These are phyloP conservation scores for Cantharis lateralis DNA, from an alignment of 2,888 invertebrate genomes.

Conservation along the genomic window DNA sequence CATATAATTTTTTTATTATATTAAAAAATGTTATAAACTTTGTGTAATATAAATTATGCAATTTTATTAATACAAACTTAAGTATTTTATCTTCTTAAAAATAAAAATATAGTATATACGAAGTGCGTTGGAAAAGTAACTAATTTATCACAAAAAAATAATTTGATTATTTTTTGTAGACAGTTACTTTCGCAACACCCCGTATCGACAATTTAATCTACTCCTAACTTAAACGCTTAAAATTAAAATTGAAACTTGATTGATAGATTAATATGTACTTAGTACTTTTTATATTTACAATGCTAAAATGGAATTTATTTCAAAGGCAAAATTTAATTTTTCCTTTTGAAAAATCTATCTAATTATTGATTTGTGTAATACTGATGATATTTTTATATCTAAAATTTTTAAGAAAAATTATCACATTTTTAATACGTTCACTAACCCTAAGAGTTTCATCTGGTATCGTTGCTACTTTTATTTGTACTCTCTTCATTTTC, in stretches of 20 bases:
- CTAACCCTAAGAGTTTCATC: neutral
- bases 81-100: neutral
- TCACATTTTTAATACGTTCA: slow-evolving; percentile 1
- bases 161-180: neutral
- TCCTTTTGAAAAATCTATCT: neutral
- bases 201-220: neutral
- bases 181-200: neutral
- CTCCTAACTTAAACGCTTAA: neutral
- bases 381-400: neutral
- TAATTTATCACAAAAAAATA: neutral
- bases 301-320: neutral
- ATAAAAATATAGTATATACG: neutral
- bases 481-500: neutral
- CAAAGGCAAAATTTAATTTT: neutral
- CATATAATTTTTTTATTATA: neutral
- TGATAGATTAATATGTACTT: neutral
- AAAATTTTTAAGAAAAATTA: neutral
- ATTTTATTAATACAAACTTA: neutral
- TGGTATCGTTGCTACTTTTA: neutral
- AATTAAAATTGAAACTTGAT: neutral
- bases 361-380: neutral
- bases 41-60: neutral
- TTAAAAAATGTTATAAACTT: neutral
- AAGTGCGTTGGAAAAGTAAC: neutral
- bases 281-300: neutral